These are phyloP conservation scores for Drepanosiphum platanoidis DNA, from an alignment of 2,888 invertebrate genomes.

Conservation along the genomic window DNA sequence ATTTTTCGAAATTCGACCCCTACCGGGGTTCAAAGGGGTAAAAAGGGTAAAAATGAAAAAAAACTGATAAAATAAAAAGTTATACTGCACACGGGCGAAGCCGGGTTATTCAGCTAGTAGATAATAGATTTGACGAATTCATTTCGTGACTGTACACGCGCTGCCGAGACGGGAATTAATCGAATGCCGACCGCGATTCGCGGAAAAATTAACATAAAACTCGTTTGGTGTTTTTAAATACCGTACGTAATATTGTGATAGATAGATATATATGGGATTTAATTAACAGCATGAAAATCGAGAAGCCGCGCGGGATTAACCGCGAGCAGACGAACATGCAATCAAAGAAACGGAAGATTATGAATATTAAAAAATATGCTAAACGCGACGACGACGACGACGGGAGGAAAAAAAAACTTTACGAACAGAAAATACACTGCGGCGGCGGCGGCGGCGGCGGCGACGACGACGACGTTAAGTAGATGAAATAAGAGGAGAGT, in stretches of 20 bases:
- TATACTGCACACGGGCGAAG: no score
- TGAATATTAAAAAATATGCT: neutral
- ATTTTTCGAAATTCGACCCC: no score
- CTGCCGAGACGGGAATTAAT: neutral
- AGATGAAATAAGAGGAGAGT: neutral
- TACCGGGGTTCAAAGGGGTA: no score
- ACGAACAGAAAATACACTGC: neutral
- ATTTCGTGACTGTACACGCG: no score
- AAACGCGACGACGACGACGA: neutral
- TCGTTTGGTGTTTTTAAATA: neutral
- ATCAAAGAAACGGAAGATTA: neutral
- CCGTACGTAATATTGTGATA: neutral
- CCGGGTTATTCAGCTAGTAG: no score
- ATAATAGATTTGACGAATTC: neutral
- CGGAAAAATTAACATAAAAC: neutral
- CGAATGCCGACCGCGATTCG: neutral
- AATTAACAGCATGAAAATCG: slow-evolving; percentile 1
- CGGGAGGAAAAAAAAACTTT: slow-evolving; percentile 18
- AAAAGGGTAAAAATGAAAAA: no score
- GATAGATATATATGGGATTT: no score
- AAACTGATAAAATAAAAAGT: no score
- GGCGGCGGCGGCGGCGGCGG: no score
- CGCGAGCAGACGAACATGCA: neutral
- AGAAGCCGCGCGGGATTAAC: neutral
- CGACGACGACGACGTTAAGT: neutral